Base-by-base conservation (phyloP, 2,797 vertebrate species). In the Sylvilagus floridanus region DNA sequence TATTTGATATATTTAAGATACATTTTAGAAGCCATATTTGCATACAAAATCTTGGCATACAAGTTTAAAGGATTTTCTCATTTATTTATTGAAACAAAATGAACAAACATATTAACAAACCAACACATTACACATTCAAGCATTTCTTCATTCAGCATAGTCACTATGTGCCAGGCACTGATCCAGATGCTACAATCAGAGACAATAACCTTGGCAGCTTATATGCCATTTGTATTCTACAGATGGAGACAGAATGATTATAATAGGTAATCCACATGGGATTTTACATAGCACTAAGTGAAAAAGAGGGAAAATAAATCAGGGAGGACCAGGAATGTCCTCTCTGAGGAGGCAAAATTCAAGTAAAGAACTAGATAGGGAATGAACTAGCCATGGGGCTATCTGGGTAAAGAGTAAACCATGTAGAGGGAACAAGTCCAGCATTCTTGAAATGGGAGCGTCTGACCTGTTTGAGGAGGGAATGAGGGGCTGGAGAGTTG, bases 81-180 rank as follows among this genome's bases (percentile, higher is more conserved):
- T 37, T 66, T 93, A 83, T 71, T 92, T 22, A 76, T 81, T 63
- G 71, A 91, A 84, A 81, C 71, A 96, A 96, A 93, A 88, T 83
- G 65, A 94, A 26, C 32, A 93, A 72, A 73, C 37, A 77, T 78
- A 26, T 24, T 76, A 63, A 88, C 47, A 84, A 89, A 90, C 73
- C 19, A 84, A 71, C 19, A 91, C 7, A 42, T 86, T 52, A 81
- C 5, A 28, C 37, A 83, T 32, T 84, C 26, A 87, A 35, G 83
- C 66, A 26, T 35, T 79, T 72, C 47, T 71, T 90, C 24, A 84
- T 16, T 92, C 52, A 76, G 35, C 9, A 24, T 42, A 82, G 16
- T 92, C 5, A 28, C 19, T 86, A 16, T 47, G 26, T 84, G 28
- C 12, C 9, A 69, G 65, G 19, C 26, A 72, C 37, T 92, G 37